Conservation (phyloP, 2,888 invertebrate genomes). For the Tachystola acroxantha region DNA sequence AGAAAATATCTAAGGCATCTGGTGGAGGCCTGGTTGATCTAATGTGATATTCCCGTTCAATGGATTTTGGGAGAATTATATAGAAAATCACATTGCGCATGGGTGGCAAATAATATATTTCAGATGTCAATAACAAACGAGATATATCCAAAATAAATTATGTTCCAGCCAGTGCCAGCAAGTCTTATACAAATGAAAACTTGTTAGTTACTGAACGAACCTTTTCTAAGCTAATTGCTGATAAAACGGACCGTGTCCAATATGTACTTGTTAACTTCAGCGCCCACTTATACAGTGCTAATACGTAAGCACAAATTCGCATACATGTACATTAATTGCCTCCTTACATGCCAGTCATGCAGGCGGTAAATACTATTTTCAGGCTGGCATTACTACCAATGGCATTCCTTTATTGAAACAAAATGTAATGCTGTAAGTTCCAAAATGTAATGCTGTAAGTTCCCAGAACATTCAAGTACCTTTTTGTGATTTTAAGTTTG, state of each 20-base stretch:
- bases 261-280: background rate
- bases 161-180: too few relatives aligned
- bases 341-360: slow-evolving; percentile 50
- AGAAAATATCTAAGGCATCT: too few relatives aligned
- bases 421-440: background rate
- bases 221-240: slow-evolving; percentile 4
- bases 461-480: too few relatives aligned
- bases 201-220: slow-evolving; percentile 7
- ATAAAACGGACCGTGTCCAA: background rate
- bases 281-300: slow-evolving; percentile 1
- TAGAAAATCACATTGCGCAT: too few relatives aligned
- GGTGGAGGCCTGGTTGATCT: too few relatives aligned
- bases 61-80: too few relatives aligned
- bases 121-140: too few relatives aligned
- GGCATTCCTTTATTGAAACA: background rate
- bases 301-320: slow-evolving; percentile 28
- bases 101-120: too few relatives aligned
- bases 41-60: too few relatives aligned
- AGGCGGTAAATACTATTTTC: slow-evolving; percentile 17
- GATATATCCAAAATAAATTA: too few relatives aligned
- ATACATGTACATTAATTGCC: slow-evolving; percentile 25
- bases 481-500: too few relatives aligned
- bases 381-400: slow-evolving; percentile 17
- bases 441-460: background rate
- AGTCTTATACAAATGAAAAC: slow-evolving; percentile 2